A percentile compares a stretch with the other conserved stretches of the same genome.
Evolutionary conservation across 2,888 invertebrate species (phyloP).

Genomic region (Digitonthophagus gazella): DNA sequence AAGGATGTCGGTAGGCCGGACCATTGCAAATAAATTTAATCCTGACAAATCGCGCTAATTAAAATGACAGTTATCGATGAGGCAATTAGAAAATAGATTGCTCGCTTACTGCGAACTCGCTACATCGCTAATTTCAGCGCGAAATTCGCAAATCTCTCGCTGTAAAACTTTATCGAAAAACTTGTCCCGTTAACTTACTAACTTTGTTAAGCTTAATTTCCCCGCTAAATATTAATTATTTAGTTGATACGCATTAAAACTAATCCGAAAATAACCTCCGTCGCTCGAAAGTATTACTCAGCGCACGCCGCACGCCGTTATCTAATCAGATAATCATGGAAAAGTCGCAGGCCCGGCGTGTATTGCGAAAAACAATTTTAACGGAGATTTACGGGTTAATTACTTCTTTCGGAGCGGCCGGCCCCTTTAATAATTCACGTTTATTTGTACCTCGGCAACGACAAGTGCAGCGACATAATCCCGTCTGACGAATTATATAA

Average conservation of each 20-base stretch:
- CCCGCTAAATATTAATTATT: too few species aligned
- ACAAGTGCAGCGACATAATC: conserved; percentile 11
- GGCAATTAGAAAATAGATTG: neutral
- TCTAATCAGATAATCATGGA: neutral
- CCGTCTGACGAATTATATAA: conserved; percentile 1
- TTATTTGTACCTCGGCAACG: neutral
- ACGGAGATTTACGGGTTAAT: neutral
- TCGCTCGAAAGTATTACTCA: too few species aligned
- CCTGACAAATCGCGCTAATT: neutral
- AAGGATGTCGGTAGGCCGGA: neutral
- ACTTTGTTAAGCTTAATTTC: too few species aligned
- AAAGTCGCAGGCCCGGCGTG: neutral
- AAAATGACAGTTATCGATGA: neutral
- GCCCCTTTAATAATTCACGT: neutral
- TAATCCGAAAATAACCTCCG: too few species aligned
- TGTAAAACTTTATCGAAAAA: neutral
- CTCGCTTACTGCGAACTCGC: neutral
- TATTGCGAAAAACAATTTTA: neutral
- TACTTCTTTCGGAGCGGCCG: neutral
- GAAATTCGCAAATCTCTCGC: neutral
- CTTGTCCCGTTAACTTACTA: too few species aligned
- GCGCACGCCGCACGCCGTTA: too few species aligned
- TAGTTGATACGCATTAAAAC: too few species aligned
- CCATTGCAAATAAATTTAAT: neutral
- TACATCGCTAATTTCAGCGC: neutral